Evolutionary conservation across 1,140 invertebrate genomes (phyloP), one percentile per base, ranked within the genome.

Genomic region (Bombyx mori): DNA sequence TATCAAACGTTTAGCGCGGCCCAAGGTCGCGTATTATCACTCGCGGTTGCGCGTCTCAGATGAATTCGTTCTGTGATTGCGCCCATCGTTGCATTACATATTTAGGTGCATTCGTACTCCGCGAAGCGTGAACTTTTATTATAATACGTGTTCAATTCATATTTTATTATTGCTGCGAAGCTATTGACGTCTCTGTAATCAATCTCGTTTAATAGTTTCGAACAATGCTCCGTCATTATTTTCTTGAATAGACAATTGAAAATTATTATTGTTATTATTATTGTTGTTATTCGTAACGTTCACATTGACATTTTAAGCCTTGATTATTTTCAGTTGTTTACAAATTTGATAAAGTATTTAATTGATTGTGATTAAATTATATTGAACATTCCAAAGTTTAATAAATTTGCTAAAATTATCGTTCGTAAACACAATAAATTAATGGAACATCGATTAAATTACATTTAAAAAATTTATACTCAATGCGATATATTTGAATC

Each of bases 11-110:
- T 76, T 71, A 77, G 70, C 69, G 66, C 72, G 49, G 60, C 68
- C 64, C 82, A 83, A 86, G 80, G 80, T 81, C 79, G 70, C 63
- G 61, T 65, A 63, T 78, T 86, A 82, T 82, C 80, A 77, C 54
- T 68, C 60, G 62, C 67, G 65, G 65, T 66, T 67, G 69, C 67
- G 75, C 72, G 60, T 63, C 70, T 64, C 72, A 62, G 66, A 78
- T 78, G 69, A 71, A 85, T 82, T 78, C 64, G 71, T 71, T 79
- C 71, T 62, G 77, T 67, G 68, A 72, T 69, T 66, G 74, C 55
- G 62, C 62, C 57, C 62, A 66, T 65, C 58, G 55, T 48, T 68
- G 66, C 61, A 68, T 60, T 65, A 63, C 54, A 57, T 62, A 56
- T 57, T 56, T 54, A 35, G 26, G 26, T 52, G 51, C 51, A 52